A percentile compares a stretch with the other conserved stretches of the same genome.
phyloP scores from a whole-genome alignment of 1,140 invertebrate species.

The Gerris buenoi region DNA sequence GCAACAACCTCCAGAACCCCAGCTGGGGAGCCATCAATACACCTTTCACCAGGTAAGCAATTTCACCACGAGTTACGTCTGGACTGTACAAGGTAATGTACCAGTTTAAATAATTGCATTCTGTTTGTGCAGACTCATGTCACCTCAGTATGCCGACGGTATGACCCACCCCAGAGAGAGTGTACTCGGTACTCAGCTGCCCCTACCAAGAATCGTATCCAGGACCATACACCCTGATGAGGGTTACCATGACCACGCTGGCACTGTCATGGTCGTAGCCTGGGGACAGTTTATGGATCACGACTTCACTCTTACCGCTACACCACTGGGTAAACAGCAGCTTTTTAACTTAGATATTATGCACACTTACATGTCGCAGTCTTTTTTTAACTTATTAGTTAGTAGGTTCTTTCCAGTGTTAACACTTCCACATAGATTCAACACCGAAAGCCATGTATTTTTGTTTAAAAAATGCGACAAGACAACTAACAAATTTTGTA shows the following conservation, averaged over 20 bases:
- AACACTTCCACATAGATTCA: no score
- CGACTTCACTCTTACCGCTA: constrained; percentile 36
- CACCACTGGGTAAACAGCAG: constrained; percentile 31
- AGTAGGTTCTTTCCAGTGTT: no score
- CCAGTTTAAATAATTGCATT: not conserved
- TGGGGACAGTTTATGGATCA: constrained; percentile 41
- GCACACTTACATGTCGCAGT: no score
- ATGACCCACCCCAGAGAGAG: constrained; percentile 29
- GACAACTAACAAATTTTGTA: no score
- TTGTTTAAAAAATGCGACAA: no score
- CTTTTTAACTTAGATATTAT: no score
- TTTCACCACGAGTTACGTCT: no score
- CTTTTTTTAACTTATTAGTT: no score
- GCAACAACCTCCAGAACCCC: constrained; percentile 85
- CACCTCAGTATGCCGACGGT: constrained; percentile 73
- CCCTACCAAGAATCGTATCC: constrained; percentile 34
- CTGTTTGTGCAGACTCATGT: constrained; percentile 41
- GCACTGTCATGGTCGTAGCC: constrained; percentile 36
- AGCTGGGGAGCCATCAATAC: constrained; percentile 75
- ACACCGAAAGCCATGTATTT: no score
- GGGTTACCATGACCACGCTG: constrained; percentile 31
- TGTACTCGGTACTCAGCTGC: constrained; percentile 28
- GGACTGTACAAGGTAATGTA: not conserved
- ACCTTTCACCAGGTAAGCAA: constrained; percentile 41
- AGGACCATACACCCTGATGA: constrained; percentile 32